Evolutionary conservation across 2,113 vertebrate genomes (phyloP), one percentile per base, ranked within the genome.

Genomic region (Puma concolor): DNA sequence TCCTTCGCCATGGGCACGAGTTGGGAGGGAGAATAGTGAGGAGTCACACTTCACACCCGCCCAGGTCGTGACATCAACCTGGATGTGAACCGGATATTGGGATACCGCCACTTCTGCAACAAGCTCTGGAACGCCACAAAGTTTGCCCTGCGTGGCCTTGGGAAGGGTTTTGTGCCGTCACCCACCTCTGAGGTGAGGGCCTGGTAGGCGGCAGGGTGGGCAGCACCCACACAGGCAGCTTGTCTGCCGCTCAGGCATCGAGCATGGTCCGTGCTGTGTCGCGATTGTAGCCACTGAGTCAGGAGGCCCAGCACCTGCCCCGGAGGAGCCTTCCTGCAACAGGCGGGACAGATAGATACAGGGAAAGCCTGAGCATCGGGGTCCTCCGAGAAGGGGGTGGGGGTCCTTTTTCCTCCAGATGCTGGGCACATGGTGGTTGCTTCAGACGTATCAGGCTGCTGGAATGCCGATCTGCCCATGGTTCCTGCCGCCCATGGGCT

Each of bases 111-210:
- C 98, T 99, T 99, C 99, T 99, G 99, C 98, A 99, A 99, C 98
- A 99, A 99, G 97, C 98, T 99, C 91, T 99, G 99, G 99, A 99
- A 99, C 0, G 99, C 99, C 76, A 99, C 99, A 60, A 99, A 99
- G 98, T 99, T 99, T 90, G 99, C 99, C 88, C 99, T 99, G 97
- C 99, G 98, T 63, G 99, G 99, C 0, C 99, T 99, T 44, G 99
- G 99, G 69, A 99, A 99, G 72, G 96, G 88, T 52, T 99, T 99
- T 44, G 97, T 98, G 52, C 99, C 99, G 0, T 98, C 92, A 1
- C 95, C 98, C 7, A 98, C 98, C 60, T 98, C 99, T 16, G 96
- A 99, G 99, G 99, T 99, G 92, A 98, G 98, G 38, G 13, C 64
- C 85, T 67, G 9, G 19, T n/a, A 13, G n/a, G 63, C 0, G 5